These are phyloP conservation scores for Halcyon smyrnensis DNA, from an alignment of 2,797 vertebrate genomes.

Conservation along the genomic window DNA sequence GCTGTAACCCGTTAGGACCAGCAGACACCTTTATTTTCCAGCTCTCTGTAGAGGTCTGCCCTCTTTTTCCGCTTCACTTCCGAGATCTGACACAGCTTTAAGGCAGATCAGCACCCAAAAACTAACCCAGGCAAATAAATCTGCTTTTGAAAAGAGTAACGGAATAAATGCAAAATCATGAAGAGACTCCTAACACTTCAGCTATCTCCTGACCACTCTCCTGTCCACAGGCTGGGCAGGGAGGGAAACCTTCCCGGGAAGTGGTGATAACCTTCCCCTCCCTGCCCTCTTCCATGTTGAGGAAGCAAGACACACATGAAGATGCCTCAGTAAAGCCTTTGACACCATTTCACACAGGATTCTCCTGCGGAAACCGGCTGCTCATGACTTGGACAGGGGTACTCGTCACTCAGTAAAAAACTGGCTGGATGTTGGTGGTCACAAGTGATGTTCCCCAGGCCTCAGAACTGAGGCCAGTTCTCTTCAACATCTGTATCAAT, in stretches of 20 bases:
- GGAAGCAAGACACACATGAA: neutral
- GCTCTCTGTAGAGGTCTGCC: neutral
- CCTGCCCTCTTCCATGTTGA: rapidly evolving
- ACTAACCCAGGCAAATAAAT: neutral
- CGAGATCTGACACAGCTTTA: neutral
- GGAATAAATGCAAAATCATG: neutral
- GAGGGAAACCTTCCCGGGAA: neutral
- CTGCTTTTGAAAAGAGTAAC: neutral
- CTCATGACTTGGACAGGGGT: neutral
- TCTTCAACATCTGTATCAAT: neutral
- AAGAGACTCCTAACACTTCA: neutral
- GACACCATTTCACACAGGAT: neutral
- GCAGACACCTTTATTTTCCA: neutral
- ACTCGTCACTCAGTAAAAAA: neutral
- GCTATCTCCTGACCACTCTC: neutral
- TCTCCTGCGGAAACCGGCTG: neutral
- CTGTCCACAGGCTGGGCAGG: neutral
- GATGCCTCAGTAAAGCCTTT: neutral
- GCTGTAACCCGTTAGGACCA: neutral
- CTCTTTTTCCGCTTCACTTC: neutral
- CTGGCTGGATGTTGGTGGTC: neutral
- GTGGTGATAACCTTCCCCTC: neutral
- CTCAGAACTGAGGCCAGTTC: rapidly evolving
- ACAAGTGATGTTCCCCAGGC: neutral
- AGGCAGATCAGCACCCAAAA: neutral